phyloP scores from a whole-genome alignment of 2,113 vertebrate species.

The Limanda limanda region DNA sequence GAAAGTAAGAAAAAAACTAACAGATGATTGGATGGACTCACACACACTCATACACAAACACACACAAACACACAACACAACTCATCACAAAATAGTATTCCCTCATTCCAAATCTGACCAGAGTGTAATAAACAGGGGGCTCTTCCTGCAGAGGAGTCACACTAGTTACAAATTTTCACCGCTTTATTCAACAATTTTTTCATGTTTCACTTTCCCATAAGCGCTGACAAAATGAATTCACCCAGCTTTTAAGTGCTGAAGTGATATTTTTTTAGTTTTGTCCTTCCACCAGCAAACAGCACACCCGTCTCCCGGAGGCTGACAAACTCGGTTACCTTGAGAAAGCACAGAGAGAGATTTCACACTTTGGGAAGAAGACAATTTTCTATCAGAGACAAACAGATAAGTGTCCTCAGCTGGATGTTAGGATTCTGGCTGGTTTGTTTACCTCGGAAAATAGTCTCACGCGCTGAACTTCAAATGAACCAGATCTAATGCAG shows the following conservation, averaged over 20 bases:
- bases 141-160: slow-evolving; percentile 36
- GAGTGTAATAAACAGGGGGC: background rate
- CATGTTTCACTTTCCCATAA: background rate
- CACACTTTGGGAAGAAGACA: slow-evolving; percentile 32
- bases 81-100: slow-evolving; percentile 27
- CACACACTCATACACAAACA: background rate
- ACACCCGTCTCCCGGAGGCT: slow-evolving; percentile 4
- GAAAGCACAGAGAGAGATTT: slow-evolving; percentile 20
- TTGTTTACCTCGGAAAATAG: slow-evolving; percentile 69
- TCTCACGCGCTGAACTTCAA: slow-evolving; percentile 60
- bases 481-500: slow-evolving; percentile 65
- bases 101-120: slow-evolving; percentile 3
- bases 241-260: slow-evolving; percentile 21
- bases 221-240: slow-evolving; percentile 34
- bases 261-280: background rate
- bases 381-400: slow-evolving; percentile 58
- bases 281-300: background rate
- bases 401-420: slow-evolving; percentile 53
- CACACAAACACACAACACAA: background rate
- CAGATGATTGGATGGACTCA: slow-evolving; percentile 16
- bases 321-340: slow-evolving; percentile 36
- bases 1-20: slow-evolving; percentile 20
- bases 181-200: background rate
- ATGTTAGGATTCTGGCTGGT: slow-evolving; percentile 42
- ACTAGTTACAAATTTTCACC: slow-evolving; percentile 33